Conservation (phyloP, 1,140 invertebrate genomes). For the Drosophila melanica region DNA sequence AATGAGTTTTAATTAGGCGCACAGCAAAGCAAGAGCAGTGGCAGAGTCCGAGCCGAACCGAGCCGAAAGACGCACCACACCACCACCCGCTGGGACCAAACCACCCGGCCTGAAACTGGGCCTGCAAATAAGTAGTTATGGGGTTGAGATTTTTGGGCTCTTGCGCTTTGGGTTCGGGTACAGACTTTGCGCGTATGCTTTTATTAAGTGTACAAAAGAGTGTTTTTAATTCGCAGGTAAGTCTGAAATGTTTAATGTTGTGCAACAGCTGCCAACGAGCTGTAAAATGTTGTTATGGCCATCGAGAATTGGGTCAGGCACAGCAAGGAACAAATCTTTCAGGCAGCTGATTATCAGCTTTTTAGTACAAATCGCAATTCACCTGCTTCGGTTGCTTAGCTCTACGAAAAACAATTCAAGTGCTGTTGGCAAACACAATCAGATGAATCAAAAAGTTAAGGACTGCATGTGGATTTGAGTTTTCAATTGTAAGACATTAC, state of each 20-base stretch:
- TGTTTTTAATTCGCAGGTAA: conserved; percentile 29
- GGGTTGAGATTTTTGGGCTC: conserved; percentile 9
- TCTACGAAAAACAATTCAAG: conserved; percentile 47
- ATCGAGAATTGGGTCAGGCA: conserved; percentile 46
- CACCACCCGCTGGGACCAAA: conserved; percentile 28
- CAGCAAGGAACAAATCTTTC: conserved; percentile 32
- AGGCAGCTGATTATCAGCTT: not conserved
- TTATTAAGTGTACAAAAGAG: conserved; percentile 36
- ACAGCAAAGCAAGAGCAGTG: conserved; percentile 56
- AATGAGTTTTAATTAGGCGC: conserved; percentile 82
- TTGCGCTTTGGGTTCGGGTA: conserved; percentile 9
- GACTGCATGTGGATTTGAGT: conserved; percentile 42
- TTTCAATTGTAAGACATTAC: conserved; percentile 56
- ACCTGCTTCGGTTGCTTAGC: not conserved
- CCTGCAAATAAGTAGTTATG: conserved; percentile 35
- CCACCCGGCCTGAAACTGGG: conserved; percentile 44
- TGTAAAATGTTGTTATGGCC: conserved; percentile 5
- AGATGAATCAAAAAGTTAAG: conserved; percentile 18
- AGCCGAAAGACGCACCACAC: conserved; percentile 31
- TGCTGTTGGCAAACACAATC: conserved; percentile 20
- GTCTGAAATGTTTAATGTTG: conserved; percentile 46
- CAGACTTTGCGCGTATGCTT: not conserved
- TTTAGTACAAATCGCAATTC: conserved; percentile 43
- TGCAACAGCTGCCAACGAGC: conserved; percentile 57
- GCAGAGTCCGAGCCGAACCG: conserved; percentile 30